These are phyloP conservation scores for Drosophila infuscata DNA, from an alignment of 2,888 invertebrate genomes.

Conservation along the genomic window DNA sequence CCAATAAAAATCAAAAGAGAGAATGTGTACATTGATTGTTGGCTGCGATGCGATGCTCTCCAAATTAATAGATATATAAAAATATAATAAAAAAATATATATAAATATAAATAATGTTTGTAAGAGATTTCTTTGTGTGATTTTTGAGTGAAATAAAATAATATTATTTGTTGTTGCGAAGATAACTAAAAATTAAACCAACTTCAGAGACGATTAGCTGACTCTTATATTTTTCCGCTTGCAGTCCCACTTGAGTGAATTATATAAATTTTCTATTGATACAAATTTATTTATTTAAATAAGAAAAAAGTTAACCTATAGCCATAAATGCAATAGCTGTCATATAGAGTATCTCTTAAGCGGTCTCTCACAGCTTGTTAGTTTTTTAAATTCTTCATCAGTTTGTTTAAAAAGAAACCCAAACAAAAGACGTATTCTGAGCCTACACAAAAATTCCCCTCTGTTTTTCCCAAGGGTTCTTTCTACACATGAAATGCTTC, in stretches of 20 bases:
- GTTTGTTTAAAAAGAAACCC: neutral
- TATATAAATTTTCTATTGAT: neutral
- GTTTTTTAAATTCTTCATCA: neutral
- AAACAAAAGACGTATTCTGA: neutral
- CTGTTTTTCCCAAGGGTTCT: slow-evolving; percentile 30
- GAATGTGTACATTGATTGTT: neutral
- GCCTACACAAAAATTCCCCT: neutral
- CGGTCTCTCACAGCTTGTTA: neutral
- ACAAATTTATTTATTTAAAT: neutral
- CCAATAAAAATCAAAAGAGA: neutral
- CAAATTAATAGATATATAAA: no score
- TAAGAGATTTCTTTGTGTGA: neutral
- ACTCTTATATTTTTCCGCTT: neutral
- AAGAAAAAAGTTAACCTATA: neutral
- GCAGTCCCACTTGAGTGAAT: neutral
- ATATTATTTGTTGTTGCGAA: neutral
- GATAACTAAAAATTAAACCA: neutral
- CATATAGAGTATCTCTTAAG: neutral
- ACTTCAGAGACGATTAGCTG: neutral
- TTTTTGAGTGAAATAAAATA: no score
- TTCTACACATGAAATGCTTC: slow-evolving; percentile 21
- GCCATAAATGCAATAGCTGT: neutral
- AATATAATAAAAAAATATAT: no score
- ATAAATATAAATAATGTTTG: neutral
- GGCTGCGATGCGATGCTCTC: no score